Conservation (phyloP, 2,888 invertebrate genomes). For the Temnothorax rugatulus region DNA sequence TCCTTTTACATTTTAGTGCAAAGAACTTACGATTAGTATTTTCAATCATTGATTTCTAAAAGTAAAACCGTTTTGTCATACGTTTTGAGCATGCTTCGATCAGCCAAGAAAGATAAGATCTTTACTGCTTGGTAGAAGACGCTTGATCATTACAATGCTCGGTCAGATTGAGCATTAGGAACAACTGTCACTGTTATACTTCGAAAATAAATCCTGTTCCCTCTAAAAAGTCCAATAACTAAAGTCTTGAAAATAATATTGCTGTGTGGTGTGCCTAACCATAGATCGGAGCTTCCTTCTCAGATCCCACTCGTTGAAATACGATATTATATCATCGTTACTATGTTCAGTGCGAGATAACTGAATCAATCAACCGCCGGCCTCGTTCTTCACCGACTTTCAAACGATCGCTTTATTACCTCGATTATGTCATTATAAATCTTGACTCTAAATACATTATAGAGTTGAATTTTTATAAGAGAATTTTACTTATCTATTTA, state of each 20-base stretch:
- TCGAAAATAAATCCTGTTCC: not conserved
- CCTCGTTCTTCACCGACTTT: not conserved
- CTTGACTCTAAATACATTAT: not conserved
- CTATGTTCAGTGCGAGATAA: not conserved
- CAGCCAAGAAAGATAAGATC: not conserved
- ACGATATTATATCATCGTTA: conserved; percentile 5
- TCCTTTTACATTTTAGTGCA: not conserved
- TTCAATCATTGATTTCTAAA: not conserved
- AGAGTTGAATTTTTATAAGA: not conserved
- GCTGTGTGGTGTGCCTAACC: conserved; percentile 60
- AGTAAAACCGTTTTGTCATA: not conserved
- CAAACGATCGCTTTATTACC: not conserved
- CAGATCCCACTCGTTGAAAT: conserved; percentile 53
- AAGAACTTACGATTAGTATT: not conserved
- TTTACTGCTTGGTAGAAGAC: not conserved
- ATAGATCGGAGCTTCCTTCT: conserved; percentile 65
- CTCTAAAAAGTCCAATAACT: conserved; percentile 55
- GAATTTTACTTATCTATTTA: not conserved
- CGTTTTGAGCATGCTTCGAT: not conserved
- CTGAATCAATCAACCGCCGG: not conserved
- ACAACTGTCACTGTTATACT: not conserved
- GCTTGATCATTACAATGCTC: too few relatives aligned
- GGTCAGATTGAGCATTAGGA: not conserved
- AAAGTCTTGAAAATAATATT: conserved; percentile 64
- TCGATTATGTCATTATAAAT: not conserved